These are phyloP conservation scores for Entomobrya proxima DNA, from an alignment of 2,888 invertebrate species.

Conservation along the genomic window DNA sequence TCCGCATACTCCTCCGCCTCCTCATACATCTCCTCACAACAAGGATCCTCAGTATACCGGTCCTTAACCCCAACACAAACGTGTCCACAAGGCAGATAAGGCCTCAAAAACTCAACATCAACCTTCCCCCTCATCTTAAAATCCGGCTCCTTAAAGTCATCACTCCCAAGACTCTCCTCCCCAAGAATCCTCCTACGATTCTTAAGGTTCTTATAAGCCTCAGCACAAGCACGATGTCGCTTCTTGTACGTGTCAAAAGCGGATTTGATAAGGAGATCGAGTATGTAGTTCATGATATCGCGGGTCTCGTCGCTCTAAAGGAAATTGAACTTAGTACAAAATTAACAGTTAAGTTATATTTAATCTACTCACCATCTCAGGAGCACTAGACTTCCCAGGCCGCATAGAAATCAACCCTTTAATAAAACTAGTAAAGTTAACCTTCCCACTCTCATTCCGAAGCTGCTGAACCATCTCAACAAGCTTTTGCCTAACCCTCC, in stretches of 20 bases:
- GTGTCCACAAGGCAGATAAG: neutral
- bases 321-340: neutral
- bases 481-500: conserved; percentile 40
- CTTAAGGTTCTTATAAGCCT: conserved; percentile 13
- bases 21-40: neutral
- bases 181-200: conserved; percentile 44
- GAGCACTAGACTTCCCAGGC: neutral
- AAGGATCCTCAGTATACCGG: too few species aligned
- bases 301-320: conserved; percentile 39
- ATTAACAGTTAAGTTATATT: neutral
- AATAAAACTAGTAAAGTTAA: conserved; percentile 52
- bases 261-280: conserved; percentile 38
- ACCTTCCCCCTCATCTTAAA: conserved; percentile 5
- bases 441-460: conserved; percentile 34
- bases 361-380: conserved; percentile 23
- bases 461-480: conserved; percentile 40
- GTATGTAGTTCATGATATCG: conserved; percentile 58
- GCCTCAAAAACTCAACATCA: neutral
- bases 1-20: conserved; percentile 2
- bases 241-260: conserved; percentile 45
- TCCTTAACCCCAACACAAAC: neutral
- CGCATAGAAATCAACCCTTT: conserved; percentile 38
- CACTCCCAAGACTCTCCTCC: neutral
- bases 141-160: conserved; percentile 19
- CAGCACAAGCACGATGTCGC: neutral